These are phyloP conservation scores for Clistopyga incitator DNA, from an alignment of 2,888 invertebrate genomes.

Conservation along the genomic window DNA sequence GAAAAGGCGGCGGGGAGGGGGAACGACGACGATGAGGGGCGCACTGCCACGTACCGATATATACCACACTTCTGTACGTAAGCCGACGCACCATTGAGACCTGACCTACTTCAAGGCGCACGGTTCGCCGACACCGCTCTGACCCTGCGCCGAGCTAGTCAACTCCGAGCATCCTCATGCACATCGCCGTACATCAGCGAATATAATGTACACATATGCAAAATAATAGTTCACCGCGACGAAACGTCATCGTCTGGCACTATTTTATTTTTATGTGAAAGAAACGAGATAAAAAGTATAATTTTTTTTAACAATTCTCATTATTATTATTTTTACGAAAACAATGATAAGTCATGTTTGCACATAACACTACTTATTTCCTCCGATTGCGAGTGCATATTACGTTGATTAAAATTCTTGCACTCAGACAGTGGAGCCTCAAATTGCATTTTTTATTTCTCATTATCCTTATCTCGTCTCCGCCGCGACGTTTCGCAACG, in stretches of 20 bases:
- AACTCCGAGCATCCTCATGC: slow-evolving; percentile 47
- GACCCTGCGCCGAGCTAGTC: slow-evolving; percentile 50
- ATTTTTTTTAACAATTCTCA: neutral
- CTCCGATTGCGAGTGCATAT: neutral
- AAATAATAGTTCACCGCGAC: neutral
- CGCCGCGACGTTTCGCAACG: neutral
- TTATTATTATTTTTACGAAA: neutral
- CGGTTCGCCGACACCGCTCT: slow-evolving; percentile 63
- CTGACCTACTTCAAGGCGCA: slow-evolving; percentile 72
- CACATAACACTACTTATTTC: neutral
- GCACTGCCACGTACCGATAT: slow-evolving; percentile 56
- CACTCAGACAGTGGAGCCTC: neutral
- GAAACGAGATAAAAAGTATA: no score
- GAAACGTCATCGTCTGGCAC: neutral
- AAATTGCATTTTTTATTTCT: neutral
- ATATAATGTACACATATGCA: neutral
- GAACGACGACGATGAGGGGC: slow-evolving; percentile 11
- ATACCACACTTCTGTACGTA: slow-evolving; percentile 39
- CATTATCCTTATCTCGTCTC: neutral
- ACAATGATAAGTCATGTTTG: neutral
- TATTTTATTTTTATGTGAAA: neutral
- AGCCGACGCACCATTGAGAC: slow-evolving; percentile 69
- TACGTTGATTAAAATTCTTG: neutral
- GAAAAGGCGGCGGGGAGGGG: neutral
- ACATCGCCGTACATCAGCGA: slow-evolving; percentile 35